Percentiles rank a stretch among this genome's conserved stretches.
These are phyloP conservation scores for Cryptus armator DNA, from an alignment of 2,888 invertebrate genomes.

Conservation along the genomic window DNA sequence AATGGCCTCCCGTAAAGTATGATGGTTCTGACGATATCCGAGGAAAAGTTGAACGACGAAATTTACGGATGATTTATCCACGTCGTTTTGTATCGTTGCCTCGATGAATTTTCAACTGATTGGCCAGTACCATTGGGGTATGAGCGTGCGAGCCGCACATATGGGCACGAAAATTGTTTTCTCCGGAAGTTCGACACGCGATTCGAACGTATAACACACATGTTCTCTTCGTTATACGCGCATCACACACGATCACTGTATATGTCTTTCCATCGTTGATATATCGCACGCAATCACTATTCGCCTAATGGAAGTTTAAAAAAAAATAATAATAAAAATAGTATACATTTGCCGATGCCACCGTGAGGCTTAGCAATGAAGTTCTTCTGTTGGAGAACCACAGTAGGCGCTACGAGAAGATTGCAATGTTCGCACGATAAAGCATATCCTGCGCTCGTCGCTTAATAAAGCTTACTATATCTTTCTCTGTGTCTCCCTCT, in stretches of 20 bases:
- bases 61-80: conserved; percentile 53
- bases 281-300: conserved; percentile 64
- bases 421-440: conserved; percentile 40
- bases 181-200: conserved; percentile 63
- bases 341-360: not conserved
- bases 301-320: conserved; percentile 42
- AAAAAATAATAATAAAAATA: conserved; percentile 21
- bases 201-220: conserved; percentile 48
- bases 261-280: conserved; percentile 41
- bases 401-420: not conserved
- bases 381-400: not conserved
- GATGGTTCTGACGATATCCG: conserved; percentile 4
- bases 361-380: not conserved
- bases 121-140: conserved; percentile 41
- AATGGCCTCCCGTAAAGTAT: not conserved
- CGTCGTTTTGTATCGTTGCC: conserved; percentile 34
- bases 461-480: conserved; percentile 74
- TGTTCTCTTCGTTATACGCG: not conserved
- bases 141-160: conserved; percentile 57
- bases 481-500: conserved; percentile 61
- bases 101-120: conserved; percentile 56
- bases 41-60: conserved; percentile 47
- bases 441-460: conserved; percentile 47
- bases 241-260: conserved; percentile 43
- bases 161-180: conserved; percentile 68